Conservation (phyloP, 2,797 vertebrate genomes). For the Moxostoma hubbsi region DNA sequence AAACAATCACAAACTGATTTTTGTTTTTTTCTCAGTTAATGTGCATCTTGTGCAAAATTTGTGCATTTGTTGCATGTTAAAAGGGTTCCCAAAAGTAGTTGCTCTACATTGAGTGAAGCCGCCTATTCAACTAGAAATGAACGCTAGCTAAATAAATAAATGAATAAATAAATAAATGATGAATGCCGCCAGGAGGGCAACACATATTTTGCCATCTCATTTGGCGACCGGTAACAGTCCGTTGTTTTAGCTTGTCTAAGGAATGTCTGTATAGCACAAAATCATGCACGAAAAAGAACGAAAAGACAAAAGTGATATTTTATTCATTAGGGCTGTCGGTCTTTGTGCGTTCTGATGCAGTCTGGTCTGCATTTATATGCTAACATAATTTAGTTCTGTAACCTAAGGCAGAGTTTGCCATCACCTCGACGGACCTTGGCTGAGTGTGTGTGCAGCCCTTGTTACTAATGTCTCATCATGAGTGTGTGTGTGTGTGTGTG, state of each 20-base stretch:
- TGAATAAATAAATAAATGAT: constrained; percentile 39
- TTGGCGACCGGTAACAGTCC: constrained; percentile 30
- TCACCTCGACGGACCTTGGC: constrained; percentile 50
- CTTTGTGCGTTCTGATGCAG: constrained; percentile 34
- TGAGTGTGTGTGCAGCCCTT: constrained; percentile 33
- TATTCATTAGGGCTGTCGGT: constrained; percentile 49
- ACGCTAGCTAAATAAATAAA: constrained; percentile 41
- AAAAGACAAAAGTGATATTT: constrained; percentile 48
- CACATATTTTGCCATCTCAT: constrained; percentile 44
- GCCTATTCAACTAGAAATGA: constrained; percentile 43
- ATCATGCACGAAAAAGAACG: constrained; percentile 18
- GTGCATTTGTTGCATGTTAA: constrained; percentile 43
- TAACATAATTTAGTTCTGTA: constrained; percentile 51
- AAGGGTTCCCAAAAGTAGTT: constrained; percentile 50
- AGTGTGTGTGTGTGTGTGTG: constrained; percentile 20
- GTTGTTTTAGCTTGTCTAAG: constrained; percentile 46
- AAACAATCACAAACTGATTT: constrained; percentile 17
- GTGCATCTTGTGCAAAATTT: constrained; percentile 38
- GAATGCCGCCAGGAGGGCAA: constrained; percentile 39
- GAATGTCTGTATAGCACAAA: constrained; percentile 37
- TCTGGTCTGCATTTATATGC: constrained; percentile 45
- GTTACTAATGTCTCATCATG: constrained; percentile 38
- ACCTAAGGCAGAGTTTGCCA: constrained; percentile 52
- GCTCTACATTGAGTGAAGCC: constrained; percentile 45
- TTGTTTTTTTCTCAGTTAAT: constrained; percentile 17